Evolutionary conservation across 2,888 invertebrate species (phyloP), one percentile per base, ranked within the genome.

Genomic region (Agrotis exclamationis): DNA sequence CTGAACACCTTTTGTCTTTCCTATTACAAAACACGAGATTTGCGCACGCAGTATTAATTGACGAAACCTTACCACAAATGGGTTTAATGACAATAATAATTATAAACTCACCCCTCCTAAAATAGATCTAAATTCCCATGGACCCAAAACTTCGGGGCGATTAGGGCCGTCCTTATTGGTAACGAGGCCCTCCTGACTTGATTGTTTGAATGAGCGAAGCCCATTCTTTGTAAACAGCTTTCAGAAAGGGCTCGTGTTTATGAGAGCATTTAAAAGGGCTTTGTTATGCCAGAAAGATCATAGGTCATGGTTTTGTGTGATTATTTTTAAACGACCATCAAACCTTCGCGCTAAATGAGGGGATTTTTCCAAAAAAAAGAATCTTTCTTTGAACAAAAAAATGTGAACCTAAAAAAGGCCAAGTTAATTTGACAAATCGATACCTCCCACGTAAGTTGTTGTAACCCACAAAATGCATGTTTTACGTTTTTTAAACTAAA

Each of bases 271-370:
- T 63, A 24, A 63, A 69, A 18, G 28, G 47, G 14, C 16, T 62
- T 22, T 58, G 53, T 28, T 50, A 47, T 1, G 18, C n/a, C 20
- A 22, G 20, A 47, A 45, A 28, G 18, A 33, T 53, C 45, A 13
- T 28, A 54, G 47, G 24, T 62, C 44, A 33, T 20, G 33, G 2
- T 57, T n/a, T 20, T 24, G 4, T 57, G 28, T 18, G 28, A 44
- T 50, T 48, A 71, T 80, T 88, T 86, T 7, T n/a, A 56, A 56
- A n/a, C 28, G n/a, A n/a, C 28, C 5, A 3, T 3, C 33, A 33
- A 33, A 33, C 33, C 7, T 33, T 33, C 6, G 33, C 33, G 33
- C 33, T 33, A 33, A 33, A 7, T 6, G 33, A 33, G 7, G 7
- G 7, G 33, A 33, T 33, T 33, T n/a, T 33, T 33, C 33, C 33